Evolutionary conservation across 2,888 invertebrate genomes (phyloP).

Genomic region (Mechanitis messenoides): DNA sequence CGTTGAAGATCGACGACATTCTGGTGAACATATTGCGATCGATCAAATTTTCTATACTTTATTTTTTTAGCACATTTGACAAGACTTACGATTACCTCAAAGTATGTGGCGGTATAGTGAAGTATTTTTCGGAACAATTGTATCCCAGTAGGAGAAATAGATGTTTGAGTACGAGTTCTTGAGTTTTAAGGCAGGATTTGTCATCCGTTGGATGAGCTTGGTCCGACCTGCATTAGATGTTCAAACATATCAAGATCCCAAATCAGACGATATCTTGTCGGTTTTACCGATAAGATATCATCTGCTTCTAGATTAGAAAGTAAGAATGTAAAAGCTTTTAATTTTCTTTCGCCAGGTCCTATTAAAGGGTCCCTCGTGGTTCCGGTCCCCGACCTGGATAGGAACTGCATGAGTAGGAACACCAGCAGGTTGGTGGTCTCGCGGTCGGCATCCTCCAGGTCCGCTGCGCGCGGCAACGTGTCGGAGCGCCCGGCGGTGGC

Average conservation of each 20-base stretch:
- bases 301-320: too few relatives aligned
- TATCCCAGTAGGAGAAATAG: constrained; percentile 95
- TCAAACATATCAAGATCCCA: too few relatives aligned
- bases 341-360: constrained; percentile 54
- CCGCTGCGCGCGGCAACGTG: constrained; percentile 90
- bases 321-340: too few relatives aligned
- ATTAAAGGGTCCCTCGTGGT: too few relatives aligned
- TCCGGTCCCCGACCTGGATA: constrained; percentile 75
- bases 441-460: constrained; percentile 94
- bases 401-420: constrained; percentile 97
- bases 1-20: constrained; percentile 95
- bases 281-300: too few relatives aligned
- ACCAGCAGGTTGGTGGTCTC: constrained; percentile 96
- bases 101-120: constrained; percentile 91
- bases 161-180: constrained; percentile 93
- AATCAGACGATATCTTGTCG: too few relatives aligned
- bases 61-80: background rate
- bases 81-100: constrained; percentile 77
- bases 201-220: constrained; percentile 92
- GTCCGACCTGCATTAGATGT: constrained; percentile 54
- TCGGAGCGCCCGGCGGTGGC: constrained; percentile 86
- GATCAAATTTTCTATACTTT: background rate
- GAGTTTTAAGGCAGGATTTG: constrained; percentile 85
- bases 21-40: constrained; percentile 60
- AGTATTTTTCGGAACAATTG: constrained; percentile 91